These are phyloP conservation scores for Celastrina argiolus DNA, from an alignment of 2,888 invertebrate species.

Conservation along the genomic window DNA sequence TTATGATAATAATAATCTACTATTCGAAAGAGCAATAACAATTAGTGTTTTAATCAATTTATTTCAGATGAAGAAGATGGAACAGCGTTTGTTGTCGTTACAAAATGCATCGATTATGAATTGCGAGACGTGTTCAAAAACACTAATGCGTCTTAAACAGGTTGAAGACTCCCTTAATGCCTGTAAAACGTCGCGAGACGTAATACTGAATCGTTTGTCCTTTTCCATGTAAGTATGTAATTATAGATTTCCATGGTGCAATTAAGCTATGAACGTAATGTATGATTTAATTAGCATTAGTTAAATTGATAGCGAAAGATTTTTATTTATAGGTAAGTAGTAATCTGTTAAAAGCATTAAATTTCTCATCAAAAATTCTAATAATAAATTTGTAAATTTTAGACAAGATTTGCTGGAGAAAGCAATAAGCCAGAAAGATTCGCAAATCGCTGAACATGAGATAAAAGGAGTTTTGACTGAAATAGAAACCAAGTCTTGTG, in stretches of 20 bases:
- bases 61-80: slow-evolving; percentile 82
- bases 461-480: slow-evolving; percentile 83
- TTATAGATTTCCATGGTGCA: background rate
- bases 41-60: background rate
- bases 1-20: too few relatives aligned
- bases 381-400: slow-evolving; percentile 35
- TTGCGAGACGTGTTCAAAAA: slow-evolving; percentile 82
- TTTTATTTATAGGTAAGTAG: background rate
- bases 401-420: slow-evolving; percentile 91
- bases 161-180: slow-evolving; percentile 80
- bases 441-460: slow-evolving; percentile 89
- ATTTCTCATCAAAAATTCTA: background rate
- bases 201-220: slow-evolving; percentile 85
- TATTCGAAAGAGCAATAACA: too few relatives aligned
- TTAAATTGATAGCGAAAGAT: background rate
- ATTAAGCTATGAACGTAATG: background rate
- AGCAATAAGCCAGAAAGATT: slow-evolving; percentile 92
- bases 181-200: slow-evolving; percentile 80
- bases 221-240: slow-evolving; percentile 92
- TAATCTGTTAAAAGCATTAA: background rate
- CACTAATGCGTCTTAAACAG: slow-evolving; percentile 80
- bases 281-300: background rate
- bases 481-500: slow-evolving; percentile 81
- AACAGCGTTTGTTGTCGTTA: slow-evolving; percentile 82
- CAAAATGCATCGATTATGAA: slow-evolving; percentile 83